Conservation (phyloP, 1,140 invertebrate species). For the Spodoptera litura region DNA sequence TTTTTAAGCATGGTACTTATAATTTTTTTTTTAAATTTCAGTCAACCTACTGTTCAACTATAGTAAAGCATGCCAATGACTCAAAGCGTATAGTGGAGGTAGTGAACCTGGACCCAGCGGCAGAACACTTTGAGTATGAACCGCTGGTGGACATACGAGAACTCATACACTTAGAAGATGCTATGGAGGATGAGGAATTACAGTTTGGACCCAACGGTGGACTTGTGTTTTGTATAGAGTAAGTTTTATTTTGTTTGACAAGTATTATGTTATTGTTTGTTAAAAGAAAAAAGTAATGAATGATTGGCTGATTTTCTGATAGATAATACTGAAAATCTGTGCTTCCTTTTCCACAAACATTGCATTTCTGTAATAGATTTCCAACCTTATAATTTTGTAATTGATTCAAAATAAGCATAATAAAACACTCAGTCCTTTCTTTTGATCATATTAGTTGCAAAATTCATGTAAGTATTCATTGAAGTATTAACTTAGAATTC, state of each 20-base stretch:
- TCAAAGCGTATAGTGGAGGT: slow-evolving; percentile 92
- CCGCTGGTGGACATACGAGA: slow-evolving; percentile 96
- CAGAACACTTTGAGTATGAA: slow-evolving; percentile 97
- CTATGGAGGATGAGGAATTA: slow-evolving; percentile 98
- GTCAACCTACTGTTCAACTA: slow-evolving; percentile 98
- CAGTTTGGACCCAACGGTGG: slow-evolving; percentile 99
- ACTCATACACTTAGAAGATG: slow-evolving; percentile 97
- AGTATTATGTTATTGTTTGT: background rate
- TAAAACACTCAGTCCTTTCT: too few relatives aligned
- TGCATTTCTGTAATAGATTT: too few relatives aligned
- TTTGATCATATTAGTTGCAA: too few relatives aligned
- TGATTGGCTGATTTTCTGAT: too few relatives aligned
- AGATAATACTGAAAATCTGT: too few relatives aligned
- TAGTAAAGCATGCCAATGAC: slow-evolving; percentile 94
- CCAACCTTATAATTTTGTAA: too few relatives aligned
- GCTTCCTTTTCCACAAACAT: too few relatives aligned
- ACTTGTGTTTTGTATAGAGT: slow-evolving; percentile 98
- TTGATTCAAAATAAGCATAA: too few relatives aligned
- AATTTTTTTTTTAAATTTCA: slow-evolving; percentile 68
- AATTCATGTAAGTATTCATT: too few relatives aligned
- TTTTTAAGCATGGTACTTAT: background rate
- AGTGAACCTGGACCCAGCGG: slow-evolving; percentile 99
- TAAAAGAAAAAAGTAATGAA: background rate
- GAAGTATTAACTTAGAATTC: too few relatives aligned
- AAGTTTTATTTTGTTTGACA: slow-evolving; percentile 73